Conservation (phyloP, 2,888 invertebrate genomes). For the Synanthedon andrenaeformis region DNA sequence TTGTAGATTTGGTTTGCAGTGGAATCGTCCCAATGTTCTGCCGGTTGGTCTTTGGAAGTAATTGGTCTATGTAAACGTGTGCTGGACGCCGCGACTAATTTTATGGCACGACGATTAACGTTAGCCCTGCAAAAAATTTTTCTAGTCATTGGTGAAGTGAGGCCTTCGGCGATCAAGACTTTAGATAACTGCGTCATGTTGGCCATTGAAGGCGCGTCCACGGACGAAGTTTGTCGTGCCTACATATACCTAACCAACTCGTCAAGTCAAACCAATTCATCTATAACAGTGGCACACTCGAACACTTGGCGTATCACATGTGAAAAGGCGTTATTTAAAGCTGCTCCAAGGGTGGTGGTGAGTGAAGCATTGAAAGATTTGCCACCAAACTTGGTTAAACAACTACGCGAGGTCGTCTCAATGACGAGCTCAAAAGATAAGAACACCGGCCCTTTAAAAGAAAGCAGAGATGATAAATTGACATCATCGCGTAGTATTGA, state of each 20-base stretch:
- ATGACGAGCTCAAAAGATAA: constrained; percentile 14
- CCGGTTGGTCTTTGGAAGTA: constrained; percentile 86
- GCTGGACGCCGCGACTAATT: constrained; percentile 83
- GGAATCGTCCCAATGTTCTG: constrained; percentile 79
- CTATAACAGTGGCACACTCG: constrained; percentile 16
- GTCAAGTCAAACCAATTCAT: constrained; percentile 18
- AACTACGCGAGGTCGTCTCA: constrained; percentile 37
- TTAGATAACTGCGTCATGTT: constrained; percentile 84
- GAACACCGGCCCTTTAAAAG: constrained; percentile 13
- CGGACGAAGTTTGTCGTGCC: constrained; percentile 86
- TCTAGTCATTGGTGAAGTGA: constrained; percentile 17
- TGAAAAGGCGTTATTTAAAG: constrained; percentile 40
- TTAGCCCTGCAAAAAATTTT: constrained; percentile 80
- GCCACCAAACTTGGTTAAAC: constrained; percentile 39
- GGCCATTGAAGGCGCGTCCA: constrained; percentile 82
- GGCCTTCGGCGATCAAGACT: constrained; percentile 23
- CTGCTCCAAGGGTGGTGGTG: constrained; percentile 36
- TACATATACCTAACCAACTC: constrained; percentile 68
- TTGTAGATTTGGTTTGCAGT: constrained; percentile 19
- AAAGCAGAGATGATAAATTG: constrained; percentile 11
- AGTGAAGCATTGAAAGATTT: constrained; percentile 44
- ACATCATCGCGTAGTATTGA: constrained; percentile 31
- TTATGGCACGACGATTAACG: constrained; percentile 81
- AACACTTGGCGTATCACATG: constrained; percentile 37
- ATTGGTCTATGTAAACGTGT: constrained; percentile 83